Percentiles rank a stretch among this genome's conserved stretches.
Conservation (phyloP, 2,888 invertebrate species). For the Conops quadrifasciatus region DNA sequence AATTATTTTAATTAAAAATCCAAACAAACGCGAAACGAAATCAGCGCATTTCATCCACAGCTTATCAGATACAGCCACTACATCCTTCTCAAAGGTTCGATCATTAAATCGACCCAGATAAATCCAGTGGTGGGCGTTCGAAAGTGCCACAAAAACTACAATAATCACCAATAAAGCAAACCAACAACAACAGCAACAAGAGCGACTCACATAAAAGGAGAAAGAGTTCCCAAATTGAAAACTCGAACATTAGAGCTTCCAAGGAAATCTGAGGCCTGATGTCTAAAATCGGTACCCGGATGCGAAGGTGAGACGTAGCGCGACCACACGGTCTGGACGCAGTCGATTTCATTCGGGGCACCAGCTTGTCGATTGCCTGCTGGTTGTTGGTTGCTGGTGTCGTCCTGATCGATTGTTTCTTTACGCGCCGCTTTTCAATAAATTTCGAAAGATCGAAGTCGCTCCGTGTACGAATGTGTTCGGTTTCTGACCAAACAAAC, state of each 20-base stretch:
- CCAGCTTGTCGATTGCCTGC: slow-evolving; percentile 10
- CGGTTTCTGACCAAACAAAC: not conserved
- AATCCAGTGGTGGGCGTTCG: slow-evolving; percentile 44
- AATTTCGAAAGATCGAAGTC: slow-evolving; percentile 13
- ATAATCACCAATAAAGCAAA: slow-evolving; percentile 34
- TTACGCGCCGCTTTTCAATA: slow-evolving; percentile 32
- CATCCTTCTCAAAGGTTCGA: slow-evolving; percentile 19
- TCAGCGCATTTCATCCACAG: slow-evolving; percentile 33
- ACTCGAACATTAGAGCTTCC: slow-evolving; percentile 32
- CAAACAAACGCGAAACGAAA: slow-evolving; percentile 41
- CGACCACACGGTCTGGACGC: not conserved
- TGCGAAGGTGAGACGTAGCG: not conserved
- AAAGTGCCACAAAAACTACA: slow-evolving; percentile 40
- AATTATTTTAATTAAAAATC: slow-evolving; percentile 52
- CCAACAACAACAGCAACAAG: slow-evolving; percentile 12
- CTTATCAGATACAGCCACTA: slow-evolving; percentile 32
- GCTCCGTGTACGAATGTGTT: slow-evolving; percentile 13
- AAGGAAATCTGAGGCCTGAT: slow-evolving; percentile 36
- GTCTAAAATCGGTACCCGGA: not conserved
- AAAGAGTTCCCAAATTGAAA: not conserved
- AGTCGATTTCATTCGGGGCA: slow-evolving; percentile 6
- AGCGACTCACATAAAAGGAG: not conserved
- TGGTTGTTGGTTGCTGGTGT: slow-evolving; percentile 28
- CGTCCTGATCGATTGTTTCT: slow-evolving; percentile 34
- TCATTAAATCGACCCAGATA: slow-evolving; percentile 4